Conservation (phyloP, 2,797 vertebrate genomes). For the Eurystomus glaucurus region DNA sequence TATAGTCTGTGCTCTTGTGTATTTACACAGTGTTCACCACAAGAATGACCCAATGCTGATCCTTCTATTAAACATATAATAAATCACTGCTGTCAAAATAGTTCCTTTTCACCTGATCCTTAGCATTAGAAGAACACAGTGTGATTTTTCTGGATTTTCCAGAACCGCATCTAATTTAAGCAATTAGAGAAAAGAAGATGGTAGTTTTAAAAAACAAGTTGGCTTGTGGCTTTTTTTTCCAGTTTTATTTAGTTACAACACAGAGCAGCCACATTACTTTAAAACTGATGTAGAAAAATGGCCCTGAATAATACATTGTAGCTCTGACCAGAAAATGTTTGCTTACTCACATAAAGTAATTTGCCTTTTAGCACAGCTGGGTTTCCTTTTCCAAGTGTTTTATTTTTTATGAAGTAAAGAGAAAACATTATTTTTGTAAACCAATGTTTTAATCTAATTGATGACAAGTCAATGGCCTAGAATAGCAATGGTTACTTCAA, state of each 20-base stretch:
- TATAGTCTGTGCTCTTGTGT: background rate
- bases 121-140: background rate
- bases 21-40: background rate
- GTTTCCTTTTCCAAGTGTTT: slow-evolving; percentile 92
- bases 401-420: slow-evolving; percentile 96
- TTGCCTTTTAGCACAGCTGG: slow-evolving; percentile 93
- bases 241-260: slow-evolving; percentile 77
- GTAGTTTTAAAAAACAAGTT: slow-evolving; percentile 11
- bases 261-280: slow-evolving; percentile 85
- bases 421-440: slow-evolving; percentile 90
- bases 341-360: slow-evolving; percentile 94
- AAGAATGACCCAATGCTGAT: background rate
- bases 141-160: background rate
- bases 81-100: background rate
- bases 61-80: background rate
- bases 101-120: background rate
- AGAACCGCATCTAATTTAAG: background rate
- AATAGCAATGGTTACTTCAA: slow-evolving; percentile 89
- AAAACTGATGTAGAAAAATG: slow-evolving; percentile 90
- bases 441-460: slow-evolving; percentile 91
- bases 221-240: background rate
- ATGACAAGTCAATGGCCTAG: slow-evolving; percentile 88
- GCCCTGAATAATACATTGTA: slow-evolving; percentile 94
- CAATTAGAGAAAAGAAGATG: background rate
- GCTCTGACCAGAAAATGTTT: slow-evolving; percentile 92